Percentiles rank a stretch among this genome's conserved stretches.
These are phyloP conservation scores for Excalfactoria chinensis DNA, from an alignment of 2,113 vertebrate species.

Conservation along the genomic window DNA sequence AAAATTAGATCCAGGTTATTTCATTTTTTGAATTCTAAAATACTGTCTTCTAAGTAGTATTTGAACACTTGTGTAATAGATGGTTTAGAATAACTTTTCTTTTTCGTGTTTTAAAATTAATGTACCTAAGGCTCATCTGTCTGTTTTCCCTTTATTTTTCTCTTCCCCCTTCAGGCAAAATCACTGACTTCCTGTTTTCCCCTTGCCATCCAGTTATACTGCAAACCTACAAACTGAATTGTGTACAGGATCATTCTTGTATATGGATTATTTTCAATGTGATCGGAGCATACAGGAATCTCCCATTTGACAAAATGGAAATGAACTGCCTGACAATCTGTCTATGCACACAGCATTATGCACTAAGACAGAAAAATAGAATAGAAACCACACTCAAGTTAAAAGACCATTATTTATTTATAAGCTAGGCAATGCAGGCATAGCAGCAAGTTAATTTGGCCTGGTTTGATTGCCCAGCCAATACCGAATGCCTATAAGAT, in stretches of 20 bases:
- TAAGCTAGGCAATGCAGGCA: not conserved
- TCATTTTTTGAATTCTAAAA: conserved; percentile 45
- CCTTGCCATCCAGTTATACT: not conserved
- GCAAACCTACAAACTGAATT: not conserved
- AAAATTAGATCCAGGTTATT: conserved; percentile 35
- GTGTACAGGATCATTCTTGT: not conserved
- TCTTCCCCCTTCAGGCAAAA: conserved; percentile 5
- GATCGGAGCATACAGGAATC: not conserved
- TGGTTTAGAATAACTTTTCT: not conserved
- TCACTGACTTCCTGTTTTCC: conserved; percentile 24
- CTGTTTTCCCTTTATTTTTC: not conserved
- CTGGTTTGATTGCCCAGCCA: not conserved
- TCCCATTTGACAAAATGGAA: not conserved
- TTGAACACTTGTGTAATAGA: conserved; percentile 15
- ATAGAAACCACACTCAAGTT: not conserved
- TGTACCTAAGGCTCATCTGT: not conserved
- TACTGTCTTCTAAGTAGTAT: conserved; percentile 21
- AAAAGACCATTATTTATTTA: not conserved
- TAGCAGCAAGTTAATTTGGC: not conserved
- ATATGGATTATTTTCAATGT: not conserved
- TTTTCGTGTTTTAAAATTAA: conserved; percentile 8
- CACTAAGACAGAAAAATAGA: not conserved
- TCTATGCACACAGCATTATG: not conserved
- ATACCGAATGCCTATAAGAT: not conserved
- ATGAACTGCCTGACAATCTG: not conserved